Evolutionary conservation across 2,113 vertebrate genomes (phyloP), one percentile per base, ranked within the genome.

Genomic region (Monopterus albus): DNA sequence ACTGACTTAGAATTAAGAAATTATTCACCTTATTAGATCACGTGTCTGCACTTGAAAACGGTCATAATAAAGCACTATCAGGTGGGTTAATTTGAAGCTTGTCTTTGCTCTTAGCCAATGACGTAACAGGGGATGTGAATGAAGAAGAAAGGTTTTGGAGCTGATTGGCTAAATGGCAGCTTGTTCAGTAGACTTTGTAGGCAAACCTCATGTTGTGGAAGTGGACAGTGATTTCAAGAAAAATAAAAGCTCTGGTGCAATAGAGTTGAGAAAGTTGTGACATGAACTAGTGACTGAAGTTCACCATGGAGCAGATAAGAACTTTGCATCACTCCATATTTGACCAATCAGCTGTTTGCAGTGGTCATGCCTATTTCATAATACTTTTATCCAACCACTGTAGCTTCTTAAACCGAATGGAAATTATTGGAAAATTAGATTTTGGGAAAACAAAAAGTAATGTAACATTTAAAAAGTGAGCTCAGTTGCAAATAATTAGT

Each of bases 241-340:
- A 3, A 35, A 11, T n/a, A n/a, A n/a, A 39, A 21, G 3, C 4
- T 56, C 10, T 6, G 23, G 28, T 31, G 39, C n/a, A 17, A 11
- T 11, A 5, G 5, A 26, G 40, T 47, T 63, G 72, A 55, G 38
- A 51, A 20, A 26, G 40, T 31, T 42, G 29, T 87, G 89, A 91
- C 69, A 61, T 81, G 8, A 83, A 38, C 7, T 23, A 14, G 8
- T 18, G 90, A 71, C 64, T 89, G 75, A 91, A 89, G 91, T 87
- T 89, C 90, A 87, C 29, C 2, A 12, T 25, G 38, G 26, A 70
- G 60, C 57, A 84, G 91, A 93, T 93, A 91, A 89, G 73, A 77
- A 15, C 53, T 50, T 82, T 83, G 70, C 80, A 52, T 83, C 78
- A 77, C 58, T 68, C 5, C 12, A 4, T 56, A 55, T 81, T 73